Base-by-base conservation (phyloP, 2,113 vertebrate species). In the Nyctibius bracteatus region DNA sequence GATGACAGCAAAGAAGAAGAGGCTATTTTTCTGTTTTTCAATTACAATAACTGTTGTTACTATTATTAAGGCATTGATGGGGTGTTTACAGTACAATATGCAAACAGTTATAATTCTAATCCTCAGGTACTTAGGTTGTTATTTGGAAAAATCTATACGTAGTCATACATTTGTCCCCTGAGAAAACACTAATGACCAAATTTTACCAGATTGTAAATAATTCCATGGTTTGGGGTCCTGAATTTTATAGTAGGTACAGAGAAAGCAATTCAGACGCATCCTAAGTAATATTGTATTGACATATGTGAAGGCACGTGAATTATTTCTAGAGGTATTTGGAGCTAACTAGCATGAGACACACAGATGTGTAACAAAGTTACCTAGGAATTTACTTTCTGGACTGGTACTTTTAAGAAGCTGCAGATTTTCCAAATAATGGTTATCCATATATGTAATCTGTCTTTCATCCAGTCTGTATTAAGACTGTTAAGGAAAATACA, bases 301-400 rank as follows among this genome's bases (percentile, higher is more conserved):
- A 9, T 14, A 27, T 58, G 16, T 63, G 61, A 75, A 27, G 14
- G 20, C 7, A 52, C 0, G 0, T 67, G 14, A 67, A 61, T 27
- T 51, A 37, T 71, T 90, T 84, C 23, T 59, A 66, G 57, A 52
- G 5, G 9, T 12, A 37, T 62, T 57, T 88, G 13, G 8, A 74
- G 12, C 9, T 59, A 58, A 54, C 27, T 33, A 41, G 3, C 2
- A 37, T 47, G 22, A 49, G 35, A 21, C 9, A 22, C 0, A 0
- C 3, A 35, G 9, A 24, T 75, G 12, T 22, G 4, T 14, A 59
- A 54, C 6, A 14, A 37, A 81, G 23, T 65, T 73, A 59, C 24
- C 16, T 35, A 3, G 63, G 12, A 74, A 51, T 31, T 83, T 23
- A 46, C 24, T 89, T 86, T 44, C 35, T 63, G 21, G 39, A 49